These are phyloP conservation scores for Epicauta chinensis DNA, from an alignment of 1,140 invertebrate species.

Conservation along the genomic window DNA sequence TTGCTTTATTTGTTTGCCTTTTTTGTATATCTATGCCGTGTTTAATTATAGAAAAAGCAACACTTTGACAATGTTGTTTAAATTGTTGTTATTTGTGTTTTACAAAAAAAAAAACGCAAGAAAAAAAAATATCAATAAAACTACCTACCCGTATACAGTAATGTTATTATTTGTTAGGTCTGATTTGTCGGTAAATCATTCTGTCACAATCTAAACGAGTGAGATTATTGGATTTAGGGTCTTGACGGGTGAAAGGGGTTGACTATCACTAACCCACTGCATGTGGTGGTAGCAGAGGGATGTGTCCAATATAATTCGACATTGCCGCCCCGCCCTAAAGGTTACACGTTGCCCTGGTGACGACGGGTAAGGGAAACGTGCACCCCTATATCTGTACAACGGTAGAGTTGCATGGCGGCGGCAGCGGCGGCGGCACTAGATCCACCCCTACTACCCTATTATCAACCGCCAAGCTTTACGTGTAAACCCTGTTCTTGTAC, in stretches of 20 bases:
- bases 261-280: background rate
- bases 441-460: too few species aligned
- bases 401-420: conserved; percentile 14
- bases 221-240: conserved; percentile 36
- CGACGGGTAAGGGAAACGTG: conserved; percentile 16
- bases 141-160: conserved; percentile 10
- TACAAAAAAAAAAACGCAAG: too few species aligned
- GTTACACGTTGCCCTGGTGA: conserved; percentile 30
- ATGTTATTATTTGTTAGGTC: conserved; percentile 27
- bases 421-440: conserved; percentile 2
- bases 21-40: too few species aligned
- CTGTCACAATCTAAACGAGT: conserved; percentile 36
- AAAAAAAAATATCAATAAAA: too few species aligned
- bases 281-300: background rate
- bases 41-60: too few species aligned
- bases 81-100: too few species aligned
- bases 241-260: conserved; percentile 14
- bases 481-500: too few species aligned
- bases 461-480: too few species aligned
- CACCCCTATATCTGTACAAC: background rate
- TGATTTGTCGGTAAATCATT: conserved; percentile 36
- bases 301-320: conserved; percentile 26
- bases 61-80: too few species aligned
- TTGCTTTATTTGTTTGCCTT: too few species aligned
- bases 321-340: conserved; percentile 30